Evolutionary conservation across 2,888 invertebrate species (phyloP), one percentile per base, ranked within the genome.

Genomic region (Leptura quadrifasciata): DNA sequence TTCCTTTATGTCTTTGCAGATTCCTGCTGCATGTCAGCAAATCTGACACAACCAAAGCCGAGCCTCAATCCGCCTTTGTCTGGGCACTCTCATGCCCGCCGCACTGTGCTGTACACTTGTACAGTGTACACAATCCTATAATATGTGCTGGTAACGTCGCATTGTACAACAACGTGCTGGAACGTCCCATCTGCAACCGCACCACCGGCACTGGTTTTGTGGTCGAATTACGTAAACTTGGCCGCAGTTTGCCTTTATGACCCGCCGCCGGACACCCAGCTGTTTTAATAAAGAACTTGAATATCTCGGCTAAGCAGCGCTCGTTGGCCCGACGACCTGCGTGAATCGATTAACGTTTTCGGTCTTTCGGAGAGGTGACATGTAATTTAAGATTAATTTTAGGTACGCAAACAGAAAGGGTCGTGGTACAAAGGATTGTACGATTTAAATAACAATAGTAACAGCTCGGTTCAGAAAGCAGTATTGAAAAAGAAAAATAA

Each of bases 141-240:
- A 8, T 27, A 12, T 47, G 47, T 47, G 57, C 57, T 20, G 18
- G 57, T 12, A 57, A 1, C 20, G n/a, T 3, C 12, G 55, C 18
- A 55, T 20, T 20, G 20, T 21, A 57, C 2, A 21, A 57, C 57
- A 21, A 57, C 57, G 57, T 57, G 57, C 10, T 57, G 57, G 57
- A 20, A 57, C 55, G 57, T 4, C 57, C 57, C 57, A 57, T 20
- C 10, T 21, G 21, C 6, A 57, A 21, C 18, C 18, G 21, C 21
- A 57, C 57, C 57, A 15, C 20, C 21, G 57, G 57, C 57, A 15
- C 20, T 57, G 57, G 57, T 57, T 57, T 57, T 57, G 63, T 35
- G 63, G 63, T 39, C 39, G 63, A 63, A 35, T 63, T 63, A 63
- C 63, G 61, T 61, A 63, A 63, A 31, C 63, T 63, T 63, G 63